Evolutionary conservation across 2,113 vertebrate species (phyloP).

Genomic region (Bos javanicus): DNA sequence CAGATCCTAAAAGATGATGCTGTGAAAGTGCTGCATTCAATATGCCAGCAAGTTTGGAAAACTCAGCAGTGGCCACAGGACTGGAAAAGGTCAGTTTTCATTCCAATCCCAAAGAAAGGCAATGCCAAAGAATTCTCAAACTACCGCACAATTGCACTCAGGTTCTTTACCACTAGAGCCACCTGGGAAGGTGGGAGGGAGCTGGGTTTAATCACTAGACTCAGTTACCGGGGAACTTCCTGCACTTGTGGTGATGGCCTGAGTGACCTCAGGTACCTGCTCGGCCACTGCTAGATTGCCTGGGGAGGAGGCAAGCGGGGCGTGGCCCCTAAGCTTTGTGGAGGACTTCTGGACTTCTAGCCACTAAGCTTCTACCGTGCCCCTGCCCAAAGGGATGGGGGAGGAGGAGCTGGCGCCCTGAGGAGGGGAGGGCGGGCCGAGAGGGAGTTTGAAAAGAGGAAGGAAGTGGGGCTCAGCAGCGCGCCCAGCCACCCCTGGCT

Average conservation of each 20-base stretch:
- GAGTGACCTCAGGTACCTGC: not conserved
- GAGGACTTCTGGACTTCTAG: not conserved
- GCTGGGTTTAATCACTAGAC: not conserved
- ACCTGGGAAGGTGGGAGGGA: not conserved
- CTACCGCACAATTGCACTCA: not conserved
- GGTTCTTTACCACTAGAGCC: not conserved
- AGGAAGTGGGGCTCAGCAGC: conserved; percentile 79
- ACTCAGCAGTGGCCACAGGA: not conserved
- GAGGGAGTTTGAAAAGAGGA: conserved; percentile 81
- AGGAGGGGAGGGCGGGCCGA: conserved; percentile 60
- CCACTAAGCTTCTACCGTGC: not conserved
- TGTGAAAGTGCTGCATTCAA: not conserved
- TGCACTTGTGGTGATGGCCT: not conserved
- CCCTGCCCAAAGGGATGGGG: not conserved
- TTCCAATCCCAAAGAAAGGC: not conserved
- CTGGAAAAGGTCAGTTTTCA: not conserved
- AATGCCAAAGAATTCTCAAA: not conserved
- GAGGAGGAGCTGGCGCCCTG: not conserved
- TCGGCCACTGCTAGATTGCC: not conserved
- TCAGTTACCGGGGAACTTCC: not conserved
- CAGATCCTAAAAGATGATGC: not conserved
- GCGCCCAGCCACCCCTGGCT: conserved; percentile 43
- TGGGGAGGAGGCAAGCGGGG: not conserved
- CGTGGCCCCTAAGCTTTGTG: not conserved
- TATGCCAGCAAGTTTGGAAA: not conserved